phyloP scores from a whole-genome alignment of 2,113 vertebrate species.

The Gymnobelideus leadbeateri region DNA sequence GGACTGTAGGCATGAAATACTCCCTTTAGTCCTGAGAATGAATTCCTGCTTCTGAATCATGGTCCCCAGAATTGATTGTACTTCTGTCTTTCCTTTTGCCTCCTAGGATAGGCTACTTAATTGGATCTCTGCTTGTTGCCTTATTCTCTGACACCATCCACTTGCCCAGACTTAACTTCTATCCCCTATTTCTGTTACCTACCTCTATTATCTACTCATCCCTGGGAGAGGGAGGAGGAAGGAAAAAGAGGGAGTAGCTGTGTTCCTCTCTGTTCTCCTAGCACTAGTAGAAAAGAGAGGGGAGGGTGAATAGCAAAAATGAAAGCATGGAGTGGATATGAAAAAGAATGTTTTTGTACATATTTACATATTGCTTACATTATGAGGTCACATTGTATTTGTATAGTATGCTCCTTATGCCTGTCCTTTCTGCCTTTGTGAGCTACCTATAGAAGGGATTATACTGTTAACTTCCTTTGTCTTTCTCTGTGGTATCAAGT shows the following conservation, averaged over 20 bases:
- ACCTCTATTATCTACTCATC: not conserved
- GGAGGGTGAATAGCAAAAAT: not conserved
- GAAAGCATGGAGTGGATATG: not conserved
- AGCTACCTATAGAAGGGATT: not conserved
- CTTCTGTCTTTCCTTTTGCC: not conserved
- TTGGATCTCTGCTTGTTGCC: not conserved
- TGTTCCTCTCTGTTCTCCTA: not conserved
- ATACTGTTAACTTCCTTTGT: not conserved
- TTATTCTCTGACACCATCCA: not conserved
- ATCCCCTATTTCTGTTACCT: not conserved
- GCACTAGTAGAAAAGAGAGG: not conserved
- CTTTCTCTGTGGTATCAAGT: not conserved
- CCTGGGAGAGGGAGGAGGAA: not conserved
- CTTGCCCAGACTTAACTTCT: not conserved
- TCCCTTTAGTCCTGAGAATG: not conserved
- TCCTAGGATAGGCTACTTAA: not conserved
- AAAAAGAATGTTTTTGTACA: not conserved
- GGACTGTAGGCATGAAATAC: not conserved
- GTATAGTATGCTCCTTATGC: not conserved
- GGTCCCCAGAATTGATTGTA: not conserved
- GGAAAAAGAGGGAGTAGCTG: not conserved
- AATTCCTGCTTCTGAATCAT: not conserved
- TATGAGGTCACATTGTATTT: not conserved
- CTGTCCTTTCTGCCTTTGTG: not conserved
- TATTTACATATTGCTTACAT: not conserved